These are phyloP conservation scores for Actinostola sp. DNA, from an alignment of 92 coral and sea anemone species.

Conservation along the genomic window DNA sequence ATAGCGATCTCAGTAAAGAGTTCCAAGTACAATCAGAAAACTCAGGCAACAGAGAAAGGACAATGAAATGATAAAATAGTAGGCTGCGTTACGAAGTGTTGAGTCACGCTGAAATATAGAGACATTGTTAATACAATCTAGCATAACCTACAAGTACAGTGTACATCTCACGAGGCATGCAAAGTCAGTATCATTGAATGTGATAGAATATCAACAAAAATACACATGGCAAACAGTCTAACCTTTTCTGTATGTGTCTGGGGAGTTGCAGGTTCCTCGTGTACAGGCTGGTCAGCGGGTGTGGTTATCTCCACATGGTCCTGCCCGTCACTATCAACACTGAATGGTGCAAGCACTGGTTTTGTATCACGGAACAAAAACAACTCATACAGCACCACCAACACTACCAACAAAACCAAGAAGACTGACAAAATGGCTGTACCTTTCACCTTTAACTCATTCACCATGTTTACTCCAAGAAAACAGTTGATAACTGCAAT, in stretches of 20 bases:
- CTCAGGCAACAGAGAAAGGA: constrained; percentile 12
- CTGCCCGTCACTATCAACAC: constrained; percentile 14
- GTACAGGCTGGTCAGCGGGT: constrained; percentile 12
- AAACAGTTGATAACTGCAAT: constrained; percentile 33
- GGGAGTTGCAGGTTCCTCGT: constrained; percentile 8
- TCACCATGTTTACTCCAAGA: constrained; percentile 27
- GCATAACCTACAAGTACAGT: not conserved
- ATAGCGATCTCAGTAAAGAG: not conserved
- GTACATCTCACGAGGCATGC: no score
- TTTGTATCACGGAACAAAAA: constrained; percentile 9
- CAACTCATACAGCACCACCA: constrained; percentile 19
- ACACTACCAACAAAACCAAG: constrained; percentile 8
- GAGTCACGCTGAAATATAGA: constrained; percentile 11
- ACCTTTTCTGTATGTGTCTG: constrained; percentile 10
- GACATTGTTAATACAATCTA: not conserved
- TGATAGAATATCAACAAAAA: no score
- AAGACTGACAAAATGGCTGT: constrained; percentile 23
- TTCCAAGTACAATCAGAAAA: constrained; percentile 16
- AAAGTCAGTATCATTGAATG: no score
- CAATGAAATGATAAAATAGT: constrained; percentile 9
- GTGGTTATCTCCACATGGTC: constrained; percentile 13
- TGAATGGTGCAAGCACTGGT: constrained; percentile 21
- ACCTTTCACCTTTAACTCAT: constrained; percentile 15
- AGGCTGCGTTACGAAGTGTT: constrained; percentile 20
- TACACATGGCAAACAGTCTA: not conserved